Percentiles rank a stretch among this genome's conserved stretches.
Conservation (phyloP, 2,888 invertebrate species). For the Mystacides longicornis region DNA sequence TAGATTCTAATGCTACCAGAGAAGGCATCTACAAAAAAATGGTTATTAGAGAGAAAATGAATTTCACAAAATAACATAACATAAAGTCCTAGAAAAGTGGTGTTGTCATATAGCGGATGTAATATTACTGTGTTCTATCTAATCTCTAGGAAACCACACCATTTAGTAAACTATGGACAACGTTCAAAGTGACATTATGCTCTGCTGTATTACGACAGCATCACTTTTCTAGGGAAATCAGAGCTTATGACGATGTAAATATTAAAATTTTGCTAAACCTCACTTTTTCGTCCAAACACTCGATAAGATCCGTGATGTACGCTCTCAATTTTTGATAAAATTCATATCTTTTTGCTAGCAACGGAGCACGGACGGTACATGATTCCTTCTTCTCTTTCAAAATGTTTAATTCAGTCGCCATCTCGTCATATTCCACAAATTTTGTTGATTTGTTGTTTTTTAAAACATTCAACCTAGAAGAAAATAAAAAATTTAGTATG, state of each 20-base stretch:
- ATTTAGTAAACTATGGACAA: too few relatives aligned
- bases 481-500: background rate
- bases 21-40: constrained; percentile 48
- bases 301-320: constrained; percentile 92
- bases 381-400: constrained; percentile 43
- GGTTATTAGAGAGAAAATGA: too few relatives aligned
- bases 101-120: too few relatives aligned
- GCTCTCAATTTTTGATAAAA: constrained; percentile 94
- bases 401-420: constrained; percentile 41
- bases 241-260: too few relatives aligned
- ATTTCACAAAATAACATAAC: too few relatives aligned
- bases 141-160: too few relatives aligned
- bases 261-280: background rate
- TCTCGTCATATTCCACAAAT: constrained; percentile 36
- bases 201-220: too few relatives aligned
- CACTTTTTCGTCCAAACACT: constrained; percentile 97
- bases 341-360: constrained; percentile 74
- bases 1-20: constrained; percentile 72
- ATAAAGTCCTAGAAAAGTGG: too few relatives aligned
- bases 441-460: constrained; percentile 32
- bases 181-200: too few relatives aligned
- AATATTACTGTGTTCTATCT: too few relatives aligned
- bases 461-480: constrained; percentile 2
- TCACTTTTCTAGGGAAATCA: too few relatives aligned
- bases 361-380: constrained; percentile 40